These are phyloP conservation scores for Rhipidura dahli DNA, from an alignment of 2,113 vertebrate species.

Conservation along the genomic window DNA sequence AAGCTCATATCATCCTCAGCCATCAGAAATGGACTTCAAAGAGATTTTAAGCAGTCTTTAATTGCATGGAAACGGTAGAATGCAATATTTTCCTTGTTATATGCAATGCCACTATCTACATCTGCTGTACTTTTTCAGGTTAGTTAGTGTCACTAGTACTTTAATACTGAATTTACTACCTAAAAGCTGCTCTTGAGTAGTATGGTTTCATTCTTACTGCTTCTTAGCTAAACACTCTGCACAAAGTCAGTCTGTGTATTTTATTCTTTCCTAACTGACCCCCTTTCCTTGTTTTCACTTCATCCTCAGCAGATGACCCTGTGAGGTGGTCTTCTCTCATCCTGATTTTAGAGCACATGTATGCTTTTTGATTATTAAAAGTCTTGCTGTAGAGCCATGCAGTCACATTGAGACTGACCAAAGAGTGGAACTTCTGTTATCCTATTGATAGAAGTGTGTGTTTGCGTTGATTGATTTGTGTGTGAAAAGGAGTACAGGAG, in stretches of 20 bases:
- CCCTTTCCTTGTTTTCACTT: background rate
- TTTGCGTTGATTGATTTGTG: background rate
- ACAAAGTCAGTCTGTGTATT: background rate
- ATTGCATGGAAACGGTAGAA: background rate
- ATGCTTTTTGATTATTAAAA: background rate
- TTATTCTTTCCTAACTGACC: background rate
- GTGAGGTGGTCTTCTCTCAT: background rate
- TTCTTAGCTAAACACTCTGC: background rate
- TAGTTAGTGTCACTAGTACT: background rate
- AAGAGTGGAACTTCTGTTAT: background rate
- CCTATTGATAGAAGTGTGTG: background rate
- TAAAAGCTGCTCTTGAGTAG: background rate
- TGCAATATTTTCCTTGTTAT: background rate
- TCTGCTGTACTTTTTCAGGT: background rate
- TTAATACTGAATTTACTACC: background rate
- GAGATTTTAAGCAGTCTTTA: background rate
- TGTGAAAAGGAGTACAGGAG: background rate
- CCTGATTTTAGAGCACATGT: background rate
- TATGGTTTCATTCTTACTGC: background rate
- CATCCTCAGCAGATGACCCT: background rate
- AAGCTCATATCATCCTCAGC: background rate
- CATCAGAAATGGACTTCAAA: constrained; percentile 12
- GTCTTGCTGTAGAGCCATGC: background rate
- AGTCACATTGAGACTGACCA: background rate
- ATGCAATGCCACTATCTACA: background rate